Evolutionary conservation across 2,113 vertebrate genomes (phyloP).

Genomic region (Phodopus roborovskii): DNA sequence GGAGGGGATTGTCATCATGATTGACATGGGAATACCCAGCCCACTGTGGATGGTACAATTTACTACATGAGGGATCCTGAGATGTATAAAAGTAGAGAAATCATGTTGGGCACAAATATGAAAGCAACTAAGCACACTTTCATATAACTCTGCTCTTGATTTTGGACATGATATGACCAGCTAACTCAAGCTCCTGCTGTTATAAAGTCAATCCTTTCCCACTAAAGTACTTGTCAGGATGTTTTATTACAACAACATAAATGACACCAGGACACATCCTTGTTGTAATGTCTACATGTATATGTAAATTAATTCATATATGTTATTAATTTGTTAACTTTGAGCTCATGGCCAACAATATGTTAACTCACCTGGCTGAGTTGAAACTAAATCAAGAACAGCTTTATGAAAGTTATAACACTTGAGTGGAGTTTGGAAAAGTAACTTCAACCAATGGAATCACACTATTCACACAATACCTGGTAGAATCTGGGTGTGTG

Average conservation of each 20-base stretch:
- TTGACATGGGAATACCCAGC: background rate
- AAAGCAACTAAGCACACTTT: background rate
- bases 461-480: accelerated
- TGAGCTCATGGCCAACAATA: background rate
- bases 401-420: background rate
- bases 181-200: background rate
- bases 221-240: background rate
- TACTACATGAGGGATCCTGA: background rate
- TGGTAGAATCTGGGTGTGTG: background rate
- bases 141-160: background rate
- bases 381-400: background rate
- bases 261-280: background rate
- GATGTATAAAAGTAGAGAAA: background rate
- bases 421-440: background rate
- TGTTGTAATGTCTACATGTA: background rate
- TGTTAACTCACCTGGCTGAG: background rate
- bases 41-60: background rate
- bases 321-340: background rate
- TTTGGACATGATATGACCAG: background rate
- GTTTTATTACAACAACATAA: background rate
- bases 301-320: background rate
- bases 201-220: background rate
- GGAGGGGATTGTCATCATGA: background rate
- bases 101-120: background rate
- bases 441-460: background rate